Base-by-base conservation (phyloP, 23 tunicate genomes). In the Pegea sp. region DNA sequence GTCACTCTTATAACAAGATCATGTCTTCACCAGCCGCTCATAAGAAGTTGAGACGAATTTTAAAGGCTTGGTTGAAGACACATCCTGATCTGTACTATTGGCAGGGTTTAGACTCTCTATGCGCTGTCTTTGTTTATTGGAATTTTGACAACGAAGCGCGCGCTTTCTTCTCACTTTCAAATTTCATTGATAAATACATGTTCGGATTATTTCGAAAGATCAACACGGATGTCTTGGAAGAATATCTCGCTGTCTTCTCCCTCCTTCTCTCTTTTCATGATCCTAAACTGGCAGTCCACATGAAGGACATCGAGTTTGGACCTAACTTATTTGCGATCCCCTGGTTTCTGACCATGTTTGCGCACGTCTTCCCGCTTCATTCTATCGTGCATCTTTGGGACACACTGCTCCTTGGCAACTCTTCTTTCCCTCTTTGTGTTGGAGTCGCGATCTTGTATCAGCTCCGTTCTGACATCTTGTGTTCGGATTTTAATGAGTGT, bases 291-390 rank as follows among this genome's bases (percentile, higher is more conserved):
- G 46, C 74, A 22, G 51, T 58, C 34, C 98, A 89, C 53, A 48
- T 89, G 31, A 63, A 66, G 19, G 76, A 77, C 32, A 71, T 71
- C 16, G 65, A 59, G 20, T 89, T 89, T 62, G 53, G 71, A 27
- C 98, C 98, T 5, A 84, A 89, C 48, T 58, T 89, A 52, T 89
- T 72, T 70, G 89, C 98, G 1, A 77, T 89, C 24, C 98, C 98
- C 1, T 89, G 98, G 98, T 89, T 89, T 57, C 56, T 89, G 19
- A 89, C 98, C 28, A 89, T 89, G 98, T 89, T 89, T 62, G 76
- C 98, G 7, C 98, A 89, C 60, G 98, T 89, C 7, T 89, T 89
- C 52, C 98, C 98, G 1, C 53, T 89, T 42, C 76, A 76, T 30
- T 72, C 73, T 38, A 74, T 89, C 29, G 76, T 77, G 34, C 98